Conservation (phyloP, 2,113 vertebrate genomes). For the Tachycineta bicolor region DNA sequence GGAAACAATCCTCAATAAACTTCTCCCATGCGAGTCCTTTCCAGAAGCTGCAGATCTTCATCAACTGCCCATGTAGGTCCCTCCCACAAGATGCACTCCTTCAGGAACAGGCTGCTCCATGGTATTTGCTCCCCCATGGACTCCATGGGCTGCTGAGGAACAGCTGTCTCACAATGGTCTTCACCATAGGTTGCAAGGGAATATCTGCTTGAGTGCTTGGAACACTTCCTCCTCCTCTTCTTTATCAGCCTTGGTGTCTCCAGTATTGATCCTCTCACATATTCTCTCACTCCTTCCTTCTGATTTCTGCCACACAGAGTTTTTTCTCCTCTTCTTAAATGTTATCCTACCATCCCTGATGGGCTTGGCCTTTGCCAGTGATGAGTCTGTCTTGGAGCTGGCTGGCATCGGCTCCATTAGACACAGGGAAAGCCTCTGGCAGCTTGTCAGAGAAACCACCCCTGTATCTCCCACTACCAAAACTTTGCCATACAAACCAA, state of each 20-base stretch:
- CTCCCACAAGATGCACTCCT: neutral
- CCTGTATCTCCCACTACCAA: neutral
- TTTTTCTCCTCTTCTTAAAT: neutral
- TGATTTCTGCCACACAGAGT: neutral
- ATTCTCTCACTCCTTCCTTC: neutral
- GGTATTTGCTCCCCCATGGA: neutral
- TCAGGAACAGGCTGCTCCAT: neutral
- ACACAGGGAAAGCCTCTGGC: neutral
- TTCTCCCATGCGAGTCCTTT: neutral
- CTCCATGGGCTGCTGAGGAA: neutral
- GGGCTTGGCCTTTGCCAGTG: neutral
- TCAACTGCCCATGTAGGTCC: neutral
- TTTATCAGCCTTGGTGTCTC: neutral
- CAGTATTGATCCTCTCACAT: neutral
- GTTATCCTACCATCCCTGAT: neutral
- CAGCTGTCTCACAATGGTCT: neutral
- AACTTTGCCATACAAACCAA: neutral
- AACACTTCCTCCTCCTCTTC: neutral
- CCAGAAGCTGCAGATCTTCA: neutral
- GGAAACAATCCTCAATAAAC: neutral
- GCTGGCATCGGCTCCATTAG: neutral
- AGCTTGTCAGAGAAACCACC: neutral
- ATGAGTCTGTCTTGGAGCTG: neutral
- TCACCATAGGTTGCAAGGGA: neutral
- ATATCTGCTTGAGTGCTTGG: neutral